Percentiles rank a stretch among this genome's conserved stretches.
These are phyloP conservation scores for Trachelus tabidus DNA, from an alignment of 2,888 invertebrate species.

Conservation along the genomic window DNA sequence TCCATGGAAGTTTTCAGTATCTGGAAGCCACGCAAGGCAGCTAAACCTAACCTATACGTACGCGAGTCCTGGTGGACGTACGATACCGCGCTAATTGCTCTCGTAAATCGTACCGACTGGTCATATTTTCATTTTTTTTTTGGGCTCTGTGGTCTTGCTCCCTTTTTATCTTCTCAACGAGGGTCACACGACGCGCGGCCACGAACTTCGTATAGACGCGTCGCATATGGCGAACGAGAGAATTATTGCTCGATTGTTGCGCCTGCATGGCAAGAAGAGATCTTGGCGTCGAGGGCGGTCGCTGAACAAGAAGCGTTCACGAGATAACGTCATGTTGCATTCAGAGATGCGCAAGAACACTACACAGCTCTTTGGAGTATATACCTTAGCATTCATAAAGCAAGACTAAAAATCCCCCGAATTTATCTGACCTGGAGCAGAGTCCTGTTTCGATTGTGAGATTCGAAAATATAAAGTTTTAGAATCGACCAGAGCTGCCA, in stretches of 20 bases:
- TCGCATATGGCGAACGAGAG: not conserved
- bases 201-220: not conserved
- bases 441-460: not conserved
- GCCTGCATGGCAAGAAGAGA: not conserved
- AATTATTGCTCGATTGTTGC: not conserved
- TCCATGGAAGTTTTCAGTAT: not conserved
- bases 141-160: not conserved
- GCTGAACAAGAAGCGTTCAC: not conserved
- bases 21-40: not conserved
- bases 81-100: not conserved
- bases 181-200: not conserved
- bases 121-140: not conserved
- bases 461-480: not conserved
- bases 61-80: not conserved
- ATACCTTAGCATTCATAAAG: not conserved
- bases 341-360: not conserved
- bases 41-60: not conserved
- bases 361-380: not conserved
- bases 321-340: not conserved
- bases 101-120: not conserved
- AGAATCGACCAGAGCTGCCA: not conserved
- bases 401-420: not conserved
- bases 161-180: not conserved
- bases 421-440: not conserved
- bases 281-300: not conserved